Conservation (phyloP, 2,797 vertebrate species). For the Glossophaga mutica region DNA sequence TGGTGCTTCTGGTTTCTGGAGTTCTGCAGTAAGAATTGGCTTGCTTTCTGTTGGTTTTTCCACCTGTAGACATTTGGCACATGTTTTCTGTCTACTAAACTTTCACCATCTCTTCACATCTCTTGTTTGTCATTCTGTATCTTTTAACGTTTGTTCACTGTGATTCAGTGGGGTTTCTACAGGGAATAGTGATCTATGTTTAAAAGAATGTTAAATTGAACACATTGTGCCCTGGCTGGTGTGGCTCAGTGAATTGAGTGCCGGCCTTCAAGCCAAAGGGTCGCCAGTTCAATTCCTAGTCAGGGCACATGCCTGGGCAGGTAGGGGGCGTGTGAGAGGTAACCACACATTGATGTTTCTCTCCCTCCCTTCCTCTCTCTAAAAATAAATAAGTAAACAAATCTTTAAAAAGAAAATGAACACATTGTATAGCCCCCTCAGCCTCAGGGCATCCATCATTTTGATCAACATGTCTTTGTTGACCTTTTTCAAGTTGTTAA, state of each 20-base stretch:
- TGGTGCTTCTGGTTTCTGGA: background rate
- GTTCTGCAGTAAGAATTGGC: background rate
- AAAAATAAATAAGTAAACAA: too few relatives aligned
- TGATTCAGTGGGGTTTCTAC: background rate
- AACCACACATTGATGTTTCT: too few relatives aligned
- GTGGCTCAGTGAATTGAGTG: too few relatives aligned
- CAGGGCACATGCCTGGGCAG: too few relatives aligned
- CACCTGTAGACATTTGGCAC: background rate
- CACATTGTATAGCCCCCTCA: background rate
- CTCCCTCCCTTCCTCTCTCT: too few relatives aligned
- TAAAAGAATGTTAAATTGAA: background rate
- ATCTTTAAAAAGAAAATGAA: background rate
- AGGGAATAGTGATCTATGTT: background rate
- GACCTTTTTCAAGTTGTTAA: background rate
- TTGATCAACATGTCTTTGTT: background rate
- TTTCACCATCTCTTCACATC: background rate
- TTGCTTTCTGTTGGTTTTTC: background rate
- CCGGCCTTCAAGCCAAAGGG: too few relatives aligned
- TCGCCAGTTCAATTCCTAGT: too few relatives aligned
- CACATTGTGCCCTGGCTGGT: background rate
- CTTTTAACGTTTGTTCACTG: background rate
- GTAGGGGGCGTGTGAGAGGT: too few relatives aligned
- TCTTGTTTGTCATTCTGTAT: background rate
- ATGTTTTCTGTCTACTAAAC: background rate
- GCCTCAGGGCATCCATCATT: background rate